Conservation (phyloP, 2,113 vertebrate species). For the Heterotis niloticus region DNA sequence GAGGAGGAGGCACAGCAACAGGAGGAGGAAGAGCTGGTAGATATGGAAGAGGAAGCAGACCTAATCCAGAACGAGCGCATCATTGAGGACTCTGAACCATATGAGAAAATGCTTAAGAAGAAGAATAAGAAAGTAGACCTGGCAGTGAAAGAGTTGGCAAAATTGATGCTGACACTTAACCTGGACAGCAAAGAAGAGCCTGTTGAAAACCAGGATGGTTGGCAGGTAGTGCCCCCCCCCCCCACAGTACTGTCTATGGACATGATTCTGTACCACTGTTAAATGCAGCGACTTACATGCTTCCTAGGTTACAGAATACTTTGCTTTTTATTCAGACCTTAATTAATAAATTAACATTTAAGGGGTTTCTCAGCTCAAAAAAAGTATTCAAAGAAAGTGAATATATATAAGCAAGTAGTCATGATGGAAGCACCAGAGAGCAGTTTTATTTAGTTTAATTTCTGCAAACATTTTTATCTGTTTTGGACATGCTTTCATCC, state of each 20-base stretch:
- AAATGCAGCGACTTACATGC: too few relatives aligned
- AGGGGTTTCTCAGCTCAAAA: too few relatives aligned
- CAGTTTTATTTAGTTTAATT: too few relatives aligned
- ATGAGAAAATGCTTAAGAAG: constrained; percentile 28
- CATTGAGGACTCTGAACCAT: constrained; percentile 67
- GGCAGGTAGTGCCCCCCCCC: constrained; percentile 45
- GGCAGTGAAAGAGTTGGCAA: constrained; percentile 49
- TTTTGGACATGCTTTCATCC: too few relatives aligned
- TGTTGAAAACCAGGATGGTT: constrained; percentile 38
- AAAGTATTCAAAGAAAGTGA: too few relatives aligned
- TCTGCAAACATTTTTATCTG: too few relatives aligned
- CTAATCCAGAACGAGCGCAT: constrained; percentile 81
- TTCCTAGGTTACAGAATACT: too few relatives aligned
- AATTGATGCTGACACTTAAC: constrained; percentile 67
- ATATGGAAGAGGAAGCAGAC: constrained; percentile 79
- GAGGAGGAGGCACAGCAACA: constrained; percentile 47
- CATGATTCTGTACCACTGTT: neutral
- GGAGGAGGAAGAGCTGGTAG: constrained; percentile 66
- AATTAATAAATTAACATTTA: too few relatives aligned
- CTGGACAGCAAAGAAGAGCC: constrained; percentile 55
- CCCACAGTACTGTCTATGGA: neutral
- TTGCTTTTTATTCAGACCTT: too few relatives aligned
- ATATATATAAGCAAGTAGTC: too few relatives aligned
- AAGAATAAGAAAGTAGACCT: constrained; percentile 46
- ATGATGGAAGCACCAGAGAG: too few relatives aligned